These are phyloP conservation scores for Eira barbara DNA, from an alignment of 2,113 vertebrate species.

Conservation along the genomic window DNA sequence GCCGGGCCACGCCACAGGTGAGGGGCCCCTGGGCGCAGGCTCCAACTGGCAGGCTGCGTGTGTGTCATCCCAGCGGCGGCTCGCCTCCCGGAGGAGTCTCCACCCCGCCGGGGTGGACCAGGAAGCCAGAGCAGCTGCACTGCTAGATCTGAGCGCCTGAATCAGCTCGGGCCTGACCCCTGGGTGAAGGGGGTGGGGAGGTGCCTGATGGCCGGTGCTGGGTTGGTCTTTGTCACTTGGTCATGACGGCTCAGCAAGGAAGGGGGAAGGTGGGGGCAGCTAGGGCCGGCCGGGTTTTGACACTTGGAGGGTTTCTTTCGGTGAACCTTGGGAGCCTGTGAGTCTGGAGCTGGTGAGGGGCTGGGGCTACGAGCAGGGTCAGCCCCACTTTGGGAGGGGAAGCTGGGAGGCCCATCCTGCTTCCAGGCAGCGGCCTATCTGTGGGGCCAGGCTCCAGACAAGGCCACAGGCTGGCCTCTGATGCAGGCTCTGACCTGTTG, in stretches of 20 bases:
- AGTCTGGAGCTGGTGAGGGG: neutral
- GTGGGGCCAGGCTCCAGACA: neutral
- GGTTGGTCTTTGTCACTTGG: neutral
- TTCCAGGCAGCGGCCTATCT: neutral
- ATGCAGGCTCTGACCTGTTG: neutral
- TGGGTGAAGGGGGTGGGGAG: neutral
- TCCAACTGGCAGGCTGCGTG: neutral
- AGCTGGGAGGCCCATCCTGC: neutral
- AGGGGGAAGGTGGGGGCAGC: neutral
- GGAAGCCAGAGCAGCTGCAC: neutral
- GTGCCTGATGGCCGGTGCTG: neutral
- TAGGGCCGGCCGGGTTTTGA: neutral
- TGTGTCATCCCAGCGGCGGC: constrained; percentile 46
- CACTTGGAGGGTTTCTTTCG: neutral
- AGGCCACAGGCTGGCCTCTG: neutral
- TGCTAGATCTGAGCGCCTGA: neutral
- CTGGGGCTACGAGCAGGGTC: neutral
- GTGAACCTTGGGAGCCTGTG: neutral
- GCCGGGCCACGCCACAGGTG: constrained; percentile 59
- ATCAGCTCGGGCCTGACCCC: neutral
- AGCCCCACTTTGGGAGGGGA: neutral
- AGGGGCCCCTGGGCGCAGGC: constrained; percentile 43
- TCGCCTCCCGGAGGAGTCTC: neutral
- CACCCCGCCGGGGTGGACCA: neutral
- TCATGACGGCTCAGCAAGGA: neutral